Evolutionary conservation across 1,140 invertebrate genomes (phyloP), one percentile per base, ranked within the genome.

Genomic region (Caenorhabditis remanei): DNA sequence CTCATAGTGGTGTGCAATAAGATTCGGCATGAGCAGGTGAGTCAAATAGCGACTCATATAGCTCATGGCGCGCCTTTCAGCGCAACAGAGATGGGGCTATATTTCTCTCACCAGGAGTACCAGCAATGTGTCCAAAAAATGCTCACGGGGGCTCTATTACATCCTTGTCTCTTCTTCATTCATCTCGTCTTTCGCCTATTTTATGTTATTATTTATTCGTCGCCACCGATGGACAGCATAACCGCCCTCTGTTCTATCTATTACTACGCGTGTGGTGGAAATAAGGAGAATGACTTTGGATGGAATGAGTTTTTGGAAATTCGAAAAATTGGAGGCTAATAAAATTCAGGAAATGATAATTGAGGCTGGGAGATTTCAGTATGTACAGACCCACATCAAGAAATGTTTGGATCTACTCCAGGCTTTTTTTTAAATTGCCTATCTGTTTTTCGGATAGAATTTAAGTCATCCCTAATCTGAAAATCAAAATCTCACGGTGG

Each of bases 201-300:
- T 79, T 79, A 79, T 79, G 71, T 79, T 79, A 79, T 79, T 79
- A 79, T 79, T 79, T 79, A 79, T 79, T 79, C 71, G 71, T n/a
- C 65, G 41, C 43, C 65, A 71, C 24, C 71, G 43, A 79, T 50
- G 71, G 71, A 79, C 71, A 32, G 32, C 32, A 32, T 32, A 32
- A 79, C 71, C 46, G 71, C 65, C 46, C 65, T 43, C 46, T 79
- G 71, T 79, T 79, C 43, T 79, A 79, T 79, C 21, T 79, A 79
- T 79, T 79, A 79, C 71, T 79, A 79, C 40, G 71, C 19, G 9
- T 16, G 56, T 32, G 8, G 61, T 32, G 61, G 61, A 63, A 19
- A 40, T 21, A 63, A 32, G 6, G 24, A 13, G 11, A 32, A 32
- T 19, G 24, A 32, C 61, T n/a, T 9, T 11, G 3, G n/a, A 58